Evolutionary conservation across 2,113 vertebrate genomes (phyloP), one percentile per base, ranked within the genome.

Genomic region (Mormyrus iriodes): DNA sequence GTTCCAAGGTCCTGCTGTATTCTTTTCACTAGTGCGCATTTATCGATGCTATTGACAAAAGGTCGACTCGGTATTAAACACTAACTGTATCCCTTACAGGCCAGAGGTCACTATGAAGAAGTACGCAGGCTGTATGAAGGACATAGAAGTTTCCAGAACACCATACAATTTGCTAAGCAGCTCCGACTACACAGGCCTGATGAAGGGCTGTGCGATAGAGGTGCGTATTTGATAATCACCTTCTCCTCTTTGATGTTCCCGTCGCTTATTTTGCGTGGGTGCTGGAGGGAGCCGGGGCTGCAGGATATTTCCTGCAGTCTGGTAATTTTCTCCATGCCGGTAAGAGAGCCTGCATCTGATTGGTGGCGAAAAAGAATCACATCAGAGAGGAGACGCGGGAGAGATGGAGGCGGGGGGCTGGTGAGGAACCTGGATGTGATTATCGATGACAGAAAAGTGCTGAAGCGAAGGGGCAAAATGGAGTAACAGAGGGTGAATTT

Each of bases 121-220:
- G 88, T 99, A 97, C 21, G 95, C 96, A 0, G 98, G 98, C 88
- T 99, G 98, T 92, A 96, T 99, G 61, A 96, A 96, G 91, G 98
- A 99, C 89, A 99, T 99, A 83, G 98, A 99, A 95, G 95, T 99
- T 92, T 99, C 98, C 91, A 96, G 97, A 93, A 98, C 97, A 2
- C 98, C 98, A 0, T 99, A 98, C 92, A 98, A 97, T 93, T 96
- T 99, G 91, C 94, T 99, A 86, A 98, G 97, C 90, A 99, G 98
- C 88, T 95, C 97, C 31, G 97, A 99, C 92, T 98, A 97, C 90
- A 97, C 97, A 6, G 98, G 98, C 13, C 94, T 99, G 90, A 98
- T 96, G 51, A 99, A 98, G 94, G 98, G 98, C 90, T 99, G 98
- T 91, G 95, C 95, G 0, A 93, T 98, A 17, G 97, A 99, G 97